Conservation (phyloP, 2,797 vertebrate species). For the Sebastes dallii region DNA sequence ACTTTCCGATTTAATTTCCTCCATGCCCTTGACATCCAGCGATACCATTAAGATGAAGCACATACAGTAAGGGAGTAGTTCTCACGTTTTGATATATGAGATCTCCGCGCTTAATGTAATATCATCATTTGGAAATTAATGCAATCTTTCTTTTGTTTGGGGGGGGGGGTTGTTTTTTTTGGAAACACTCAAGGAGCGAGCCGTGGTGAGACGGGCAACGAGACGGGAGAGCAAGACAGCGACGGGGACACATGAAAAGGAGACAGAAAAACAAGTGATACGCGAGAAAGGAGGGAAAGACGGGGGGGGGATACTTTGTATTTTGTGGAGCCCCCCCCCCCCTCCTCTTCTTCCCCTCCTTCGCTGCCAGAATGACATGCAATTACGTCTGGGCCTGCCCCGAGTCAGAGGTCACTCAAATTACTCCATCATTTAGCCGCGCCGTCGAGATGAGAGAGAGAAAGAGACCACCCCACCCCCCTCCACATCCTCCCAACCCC, state of each 20-base stretch:
- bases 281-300: slow-evolving; percentile 8
- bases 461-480: slow-evolving; percentile 76
- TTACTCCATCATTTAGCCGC: slow-evolving; percentile 96
- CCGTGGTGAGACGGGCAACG: background rate
- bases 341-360: background rate
- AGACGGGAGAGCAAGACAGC: slow-evolving; percentile 9
- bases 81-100: slow-evolving; percentile 93
- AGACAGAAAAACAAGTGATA: slow-evolving; percentile 30
- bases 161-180: slow-evolving; percentile 62
- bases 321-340: slow-evolving; percentile 13
- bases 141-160: slow-evolving; percentile 98
- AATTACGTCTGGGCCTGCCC: slow-evolving; percentile 93
- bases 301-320: slow-evolving; percentile 20
- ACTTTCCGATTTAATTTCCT: slow-evolving; percentile 99
- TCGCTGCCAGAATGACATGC: slow-evolving; percentile 87
- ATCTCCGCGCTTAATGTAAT: slow-evolving; percentile 94
- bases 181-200: slow-evolving; percentile 27
- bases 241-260: slow-evolving; percentile 63
- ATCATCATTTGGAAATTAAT: slow-evolving; percentile 99
- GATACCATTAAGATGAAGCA: slow-evolving; percentile 99
- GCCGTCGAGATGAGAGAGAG: slow-evolving; percentile 86
- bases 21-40: slow-evolving; percentile 99
- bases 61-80: slow-evolving; percentile 96
- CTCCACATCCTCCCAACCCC: slow-evolving; percentile 80
- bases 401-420: slow-evolving; percentile 95